Conservation (phyloP, 2,113 vertebrate genomes). For the Lota lota region DNA sequence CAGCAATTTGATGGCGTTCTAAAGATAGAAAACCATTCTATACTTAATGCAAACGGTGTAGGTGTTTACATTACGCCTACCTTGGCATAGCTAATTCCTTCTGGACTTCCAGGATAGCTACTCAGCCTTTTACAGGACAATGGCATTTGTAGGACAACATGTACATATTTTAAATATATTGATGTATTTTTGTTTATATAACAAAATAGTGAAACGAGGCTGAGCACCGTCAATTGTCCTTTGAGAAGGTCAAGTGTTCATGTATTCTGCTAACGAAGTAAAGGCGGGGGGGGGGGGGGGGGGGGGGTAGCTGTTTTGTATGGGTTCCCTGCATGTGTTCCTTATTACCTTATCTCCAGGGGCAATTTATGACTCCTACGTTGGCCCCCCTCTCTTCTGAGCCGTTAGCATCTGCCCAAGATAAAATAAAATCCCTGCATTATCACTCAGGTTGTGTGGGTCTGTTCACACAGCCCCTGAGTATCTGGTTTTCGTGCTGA, state of each 20-base stretch:
- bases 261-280: not conserved
- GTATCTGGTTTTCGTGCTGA: too few species aligned
- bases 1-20: too few species aligned
- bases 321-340: constrained; percentile 34
- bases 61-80: too few species aligned
- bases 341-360: constrained; percentile 61
- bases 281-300: constrained; percentile 19
- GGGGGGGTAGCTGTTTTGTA: constrained; percentile 23
- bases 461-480: constrained; percentile 43
- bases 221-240: constrained; percentile 28
- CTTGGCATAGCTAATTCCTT: too few species aligned
- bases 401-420: constrained; percentile 57
- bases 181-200: too few species aligned
- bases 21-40: too few species aligned
- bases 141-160: too few species aligned
- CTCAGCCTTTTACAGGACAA: too few species aligned
- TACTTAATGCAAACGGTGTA: too few species aligned
- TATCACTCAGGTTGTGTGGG: constrained; percentile 48
- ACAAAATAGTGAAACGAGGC: too few species aligned
- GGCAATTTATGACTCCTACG: constrained; percentile 51
- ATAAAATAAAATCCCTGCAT: constrained; percentile 65
- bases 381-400: constrained; percentile 48
- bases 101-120: too few species aligned
- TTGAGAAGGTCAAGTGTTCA: constrained; percentile 26
- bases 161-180: too few species aligned